phyloP scores from a whole-genome alignment of 2,888 invertebrate genomes.

The Andrena marginata region DNA sequence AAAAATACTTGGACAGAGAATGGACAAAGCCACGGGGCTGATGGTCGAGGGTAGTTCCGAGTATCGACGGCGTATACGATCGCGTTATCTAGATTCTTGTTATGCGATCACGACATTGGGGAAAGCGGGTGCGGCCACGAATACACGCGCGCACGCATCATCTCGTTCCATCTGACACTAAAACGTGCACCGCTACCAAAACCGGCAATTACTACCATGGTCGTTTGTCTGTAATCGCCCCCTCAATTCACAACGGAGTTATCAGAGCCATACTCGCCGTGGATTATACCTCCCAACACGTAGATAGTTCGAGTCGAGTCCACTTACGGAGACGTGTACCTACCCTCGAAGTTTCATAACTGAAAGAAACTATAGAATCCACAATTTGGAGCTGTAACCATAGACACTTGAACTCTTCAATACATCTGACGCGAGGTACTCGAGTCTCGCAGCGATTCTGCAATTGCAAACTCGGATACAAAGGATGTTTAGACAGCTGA shows the following conservation, averaged over 20 bases:
- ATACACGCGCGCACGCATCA: slow-evolving; percentile 42
- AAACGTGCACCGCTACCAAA: slow-evolving; percentile 68
- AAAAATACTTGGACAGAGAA: slow-evolving; percentile 49
- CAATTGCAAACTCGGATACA: background rate
- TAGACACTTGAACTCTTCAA: background rate
- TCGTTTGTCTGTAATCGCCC: slow-evolving; percentile 73
- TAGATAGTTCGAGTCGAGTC: slow-evolving; percentile 18
- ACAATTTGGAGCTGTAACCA: background rate
- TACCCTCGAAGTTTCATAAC: background rate
- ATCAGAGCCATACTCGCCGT: slow-evolving; percentile 64
- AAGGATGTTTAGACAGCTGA: background rate
- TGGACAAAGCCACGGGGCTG: slow-evolving; percentile 36
- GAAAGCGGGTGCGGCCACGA: slow-evolving; percentile 57
- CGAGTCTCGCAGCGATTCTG: background rate
- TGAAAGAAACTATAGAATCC: background rate
- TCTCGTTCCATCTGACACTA: slow-evolving; percentile 49
- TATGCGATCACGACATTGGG: slow-evolving; percentile 71
- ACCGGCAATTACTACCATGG: slow-evolving; percentile 75
- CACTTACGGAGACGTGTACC: background rate
- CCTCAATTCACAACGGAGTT: slow-evolving; percentile 71
- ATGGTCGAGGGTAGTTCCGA: slow-evolving; percentile 45
- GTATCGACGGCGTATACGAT: slow-evolving; percentile 60
- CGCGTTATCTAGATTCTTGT: slow-evolving; percentile 77
- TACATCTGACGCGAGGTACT: no score
- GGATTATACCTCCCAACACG: slow-evolving; percentile 63